These are phyloP conservation scores for Tillus elongatus DNA, from an alignment of 2,888 invertebrate genomes.

Conservation along the genomic window DNA sequence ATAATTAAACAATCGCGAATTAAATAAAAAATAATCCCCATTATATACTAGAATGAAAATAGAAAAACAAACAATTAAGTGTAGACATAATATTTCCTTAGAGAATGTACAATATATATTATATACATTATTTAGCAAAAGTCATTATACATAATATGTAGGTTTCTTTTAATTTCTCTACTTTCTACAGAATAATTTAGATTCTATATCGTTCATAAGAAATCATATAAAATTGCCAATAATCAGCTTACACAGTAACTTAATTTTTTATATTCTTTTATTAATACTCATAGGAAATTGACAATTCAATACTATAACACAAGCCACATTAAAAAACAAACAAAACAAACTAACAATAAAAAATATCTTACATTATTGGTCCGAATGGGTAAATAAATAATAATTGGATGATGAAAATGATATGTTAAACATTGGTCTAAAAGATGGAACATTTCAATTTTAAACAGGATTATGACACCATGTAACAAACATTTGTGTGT, in stretches of 20 bases:
- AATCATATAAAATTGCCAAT: constrained; percentile 39
- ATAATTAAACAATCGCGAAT: constrained; percentile 26
- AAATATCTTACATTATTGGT: constrained; percentile 21
- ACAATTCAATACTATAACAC: constrained; percentile 16
- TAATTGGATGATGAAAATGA: constrained; percentile 23
- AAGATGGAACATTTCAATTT: background rate
- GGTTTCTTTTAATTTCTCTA: constrained; percentile 24
- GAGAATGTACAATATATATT: constrained; percentile 42
- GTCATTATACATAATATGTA: constrained; percentile 33
- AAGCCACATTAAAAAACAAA: constrained; percentile 9
- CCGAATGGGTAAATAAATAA: constrained; percentile 20
- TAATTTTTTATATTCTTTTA: constrained; percentile 13
- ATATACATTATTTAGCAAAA: constrained; percentile 42
- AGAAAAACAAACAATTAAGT: constrained; percentile 28
- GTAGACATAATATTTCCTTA: constrained; percentile 39
- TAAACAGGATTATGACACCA: background rate
- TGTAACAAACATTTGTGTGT: background rate
- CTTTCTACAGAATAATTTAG: constrained; percentile 33
- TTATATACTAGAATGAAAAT: constrained; percentile 29
- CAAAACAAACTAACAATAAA: background rate
- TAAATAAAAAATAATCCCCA: constrained; percentile 30
- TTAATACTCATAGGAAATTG: constrained; percentile 15
- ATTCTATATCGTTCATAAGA: constrained; percentile 31
- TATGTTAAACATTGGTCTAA: constrained; percentile 31
- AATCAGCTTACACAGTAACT: constrained; percentile 34